Base-by-base conservation (phyloP, 1,140 invertebrate species). In the Brachionus rubens region DNA sequence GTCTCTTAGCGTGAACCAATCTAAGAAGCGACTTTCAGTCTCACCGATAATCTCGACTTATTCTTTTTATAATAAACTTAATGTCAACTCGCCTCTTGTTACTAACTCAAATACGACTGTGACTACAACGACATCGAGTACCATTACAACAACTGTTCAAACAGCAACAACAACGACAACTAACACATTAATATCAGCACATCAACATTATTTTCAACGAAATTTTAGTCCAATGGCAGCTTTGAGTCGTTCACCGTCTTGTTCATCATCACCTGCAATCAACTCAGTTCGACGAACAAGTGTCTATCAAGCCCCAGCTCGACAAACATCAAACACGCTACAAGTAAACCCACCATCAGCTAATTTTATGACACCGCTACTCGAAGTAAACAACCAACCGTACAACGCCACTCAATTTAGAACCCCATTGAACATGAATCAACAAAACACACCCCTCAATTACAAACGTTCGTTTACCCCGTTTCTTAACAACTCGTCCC, bases 221-320 rank as follows among this genome's bases (percentile, higher is more conserved):
- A 72, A 72, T 30, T 72, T 72, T 21, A 72, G 46, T 36, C 68
- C 68, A n/a, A 72, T 72, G 68, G 50, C 46, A 6, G 40, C 50
- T 33, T 21, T 50, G 0, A 72, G 50, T 24, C 30, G 68, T 26
- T 72, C 68, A 3, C 68, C 68, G 1, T 40, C 68, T 72, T 72
- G 68, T 41, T 50, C 46, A 10, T 54, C 50, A 1, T 72, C 68
- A 12, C 68, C 68, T 9, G 68, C 68, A 50, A 72, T 72, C 9
- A 54, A 48, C 47, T 10, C 68, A 5, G 68, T 54, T 12, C 43
- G 68, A 19, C 24, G 30, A 48, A 43, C 26, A 43, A 70, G 41
- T 70, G 41, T 48, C 36, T 47, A 47, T 28, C 65, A 70, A 33
- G 14, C 62, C 24, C 16, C 41, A n/a, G 21, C 28, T 59, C 65